Conservation (phyloP, 1,140 invertebrate species). For the Drosophila nannoptera region DNA sequence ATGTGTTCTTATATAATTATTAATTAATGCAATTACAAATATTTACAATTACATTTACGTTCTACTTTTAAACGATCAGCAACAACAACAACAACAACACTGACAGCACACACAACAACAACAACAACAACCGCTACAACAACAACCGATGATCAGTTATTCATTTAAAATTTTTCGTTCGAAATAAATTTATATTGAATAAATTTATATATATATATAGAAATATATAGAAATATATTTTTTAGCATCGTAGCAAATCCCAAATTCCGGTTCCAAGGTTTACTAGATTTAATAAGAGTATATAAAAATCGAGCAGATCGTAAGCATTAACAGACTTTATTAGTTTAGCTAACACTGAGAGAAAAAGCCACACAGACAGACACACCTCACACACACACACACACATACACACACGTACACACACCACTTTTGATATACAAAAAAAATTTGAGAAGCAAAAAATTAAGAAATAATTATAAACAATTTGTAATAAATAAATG, state of each 20-base stretch:
- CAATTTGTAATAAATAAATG: slow-evolving; percentile 30
- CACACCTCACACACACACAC: not conserved
- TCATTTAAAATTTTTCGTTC: slow-evolving; percentile 37
- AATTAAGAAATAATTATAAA: slow-evolving; percentile 24
- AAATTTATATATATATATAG: slow-evolving; percentile 8
- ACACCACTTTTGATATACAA: slow-evolving; percentile 41
- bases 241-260: slow-evolving; percentile 62
- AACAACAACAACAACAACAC: slow-evolving; percentile 13
- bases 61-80: slow-evolving; percentile 23
- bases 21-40: slow-evolving; percentile 70
- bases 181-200: slow-evolving; percentile 26
- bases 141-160: not conserved
- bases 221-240: slow-evolving; percentile 5
- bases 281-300: slow-evolving; percentile 57
- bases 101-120: slow-evolving; percentile 43
- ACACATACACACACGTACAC: no score
- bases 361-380: slow-evolving; percentile 9
- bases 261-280: slow-evolving; percentile 74
- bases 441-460: slow-evolving; percentile 27
- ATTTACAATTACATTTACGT: slow-evolving; percentile 68
- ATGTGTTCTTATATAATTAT: slow-evolving; percentile 76
- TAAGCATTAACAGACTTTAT: slow-evolving; percentile 49
- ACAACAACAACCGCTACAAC: slow-evolving; percentile 12
- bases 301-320: slow-evolving; percentile 3
- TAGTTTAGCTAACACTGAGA: slow-evolving; percentile 38